phyloP scores from a whole-genome alignment of 92 coral and sea anemone species.

The Epizoanthus rinbou region DNA sequence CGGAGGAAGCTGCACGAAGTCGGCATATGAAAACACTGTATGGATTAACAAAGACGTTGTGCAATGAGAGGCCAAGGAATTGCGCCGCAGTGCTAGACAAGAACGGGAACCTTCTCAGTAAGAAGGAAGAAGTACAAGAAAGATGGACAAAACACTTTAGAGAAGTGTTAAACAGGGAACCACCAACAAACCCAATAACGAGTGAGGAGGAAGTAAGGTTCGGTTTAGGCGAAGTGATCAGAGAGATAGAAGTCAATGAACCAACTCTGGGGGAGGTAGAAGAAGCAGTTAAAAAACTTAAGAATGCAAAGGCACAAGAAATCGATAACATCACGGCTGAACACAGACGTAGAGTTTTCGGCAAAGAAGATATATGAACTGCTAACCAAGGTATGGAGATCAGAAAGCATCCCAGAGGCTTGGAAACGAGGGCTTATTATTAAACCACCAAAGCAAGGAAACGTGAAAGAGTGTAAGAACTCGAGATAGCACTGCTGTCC shows the following conservation, averaged over 20 bases:
- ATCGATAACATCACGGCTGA: neutral
- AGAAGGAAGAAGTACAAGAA: too few species aligned
- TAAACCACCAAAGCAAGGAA: constrained; percentile 48
- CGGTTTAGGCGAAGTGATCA: too few species aligned
- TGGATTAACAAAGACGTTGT: too few species aligned
- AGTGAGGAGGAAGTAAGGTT: too few species aligned
- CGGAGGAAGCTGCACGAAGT: too few species aligned
- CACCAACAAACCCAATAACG: too few species aligned
- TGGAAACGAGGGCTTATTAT: constrained; percentile 7
- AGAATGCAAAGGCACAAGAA: neutral
- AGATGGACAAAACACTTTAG: too few species aligned
- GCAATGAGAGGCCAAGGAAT: too few species aligned
- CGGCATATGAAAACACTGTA: too few species aligned
- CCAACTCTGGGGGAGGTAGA: neutral
- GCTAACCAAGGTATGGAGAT: neutral
- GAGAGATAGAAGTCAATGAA: neutral
- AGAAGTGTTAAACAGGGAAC: too few species aligned
- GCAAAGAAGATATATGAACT: neutral
- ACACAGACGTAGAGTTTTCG: neutral
- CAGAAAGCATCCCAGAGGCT: neutral
- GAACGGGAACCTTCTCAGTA: too few species aligned
- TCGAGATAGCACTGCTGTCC: constrained; percentile 34
- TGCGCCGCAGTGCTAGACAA: too few species aligned
- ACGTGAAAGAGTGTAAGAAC: constrained; percentile 45
- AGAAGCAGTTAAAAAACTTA: neutral